Percentiles rank a stretch among this genome's conserved stretches.
These are phyloP conservation scores for Saxidomus purpurata DNA, from an alignment of 1,140 invertebrate species.

Conservation along the genomic window DNA sequence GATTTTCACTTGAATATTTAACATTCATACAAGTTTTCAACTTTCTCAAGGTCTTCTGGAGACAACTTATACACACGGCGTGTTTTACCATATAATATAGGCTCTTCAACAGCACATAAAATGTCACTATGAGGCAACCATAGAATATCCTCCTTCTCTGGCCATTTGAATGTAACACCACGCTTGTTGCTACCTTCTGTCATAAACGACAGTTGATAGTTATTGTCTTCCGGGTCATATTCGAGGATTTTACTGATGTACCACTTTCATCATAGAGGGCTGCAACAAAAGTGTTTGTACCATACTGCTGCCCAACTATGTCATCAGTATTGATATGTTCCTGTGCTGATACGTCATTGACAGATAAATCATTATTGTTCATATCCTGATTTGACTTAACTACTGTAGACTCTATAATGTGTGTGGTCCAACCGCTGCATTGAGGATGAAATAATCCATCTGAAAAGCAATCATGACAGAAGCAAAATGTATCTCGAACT, in stretches of 20 bases:
- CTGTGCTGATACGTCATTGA: not conserved
- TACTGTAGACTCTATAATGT: not conserved
- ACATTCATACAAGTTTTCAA: too few relatives aligned
- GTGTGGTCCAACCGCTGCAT: not conserved
- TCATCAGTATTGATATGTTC: not conserved
- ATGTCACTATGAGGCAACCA: too few relatives aligned
- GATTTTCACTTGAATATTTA: too few relatives aligned
- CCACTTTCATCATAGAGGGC: constrained; percentile 32
- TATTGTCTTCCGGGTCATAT: constrained; percentile 22
- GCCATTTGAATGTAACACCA: too few relatives aligned
- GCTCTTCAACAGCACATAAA: too few relatives aligned
- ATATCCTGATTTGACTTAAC: not conserved
- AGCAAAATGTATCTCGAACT: constrained; percentile 11
- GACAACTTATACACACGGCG: too few relatives aligned
- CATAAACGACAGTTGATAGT: constrained; percentile 21
- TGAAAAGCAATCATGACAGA: not conserved
- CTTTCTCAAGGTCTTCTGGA: too few relatives aligned
- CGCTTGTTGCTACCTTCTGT: too few relatives aligned
- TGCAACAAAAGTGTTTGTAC: constrained; percentile 21
- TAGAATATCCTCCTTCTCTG: too few relatives aligned
- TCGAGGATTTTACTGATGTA: constrained; percentile 4
- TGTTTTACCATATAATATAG: too few relatives aligned
- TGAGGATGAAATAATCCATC: not conserved
- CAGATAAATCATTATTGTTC: too few relatives aligned
- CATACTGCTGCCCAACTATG: not conserved